A percentile compares a stretch with the other conserved stretches of the same genome.
phyloP scores from a whole-genome alignment of 1,140 invertebrate genomes.

The Dolichoris vasculosae region DNA sequence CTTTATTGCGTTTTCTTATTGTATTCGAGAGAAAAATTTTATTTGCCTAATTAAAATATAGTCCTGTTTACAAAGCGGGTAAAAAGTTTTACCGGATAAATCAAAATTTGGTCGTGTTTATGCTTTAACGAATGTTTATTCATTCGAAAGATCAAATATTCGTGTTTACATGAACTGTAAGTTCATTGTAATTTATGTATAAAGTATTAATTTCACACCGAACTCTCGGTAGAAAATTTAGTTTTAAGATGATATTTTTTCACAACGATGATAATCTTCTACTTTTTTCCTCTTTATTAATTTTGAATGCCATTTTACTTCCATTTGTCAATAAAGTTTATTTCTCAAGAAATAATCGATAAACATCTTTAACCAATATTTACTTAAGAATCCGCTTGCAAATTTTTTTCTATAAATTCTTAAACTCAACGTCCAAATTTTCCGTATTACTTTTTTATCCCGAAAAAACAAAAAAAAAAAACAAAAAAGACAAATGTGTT shows the following conservation, averaged over 20 bases:
- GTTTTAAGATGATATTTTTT: not conserved
- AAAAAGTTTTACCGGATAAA: too few species aligned
- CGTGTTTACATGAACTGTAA: not conserved
- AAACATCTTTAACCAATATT: not conserved
- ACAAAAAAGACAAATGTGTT: too few species aligned
- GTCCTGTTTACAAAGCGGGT: too few species aligned
- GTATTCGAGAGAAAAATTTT: too few species aligned
- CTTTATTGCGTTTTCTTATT: too few species aligned
- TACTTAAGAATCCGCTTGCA: not conserved
- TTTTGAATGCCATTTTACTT: not conserved
- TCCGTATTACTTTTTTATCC: too few species aligned
- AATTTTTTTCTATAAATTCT: not conserved
- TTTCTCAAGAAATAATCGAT: not conserved
- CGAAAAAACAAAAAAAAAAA: too few species aligned
- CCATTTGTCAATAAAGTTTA: too few species aligned
- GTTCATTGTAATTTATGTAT: not conserved
- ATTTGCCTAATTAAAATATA: too few species aligned
- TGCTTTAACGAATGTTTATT: not conserved
- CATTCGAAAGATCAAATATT: not conserved
- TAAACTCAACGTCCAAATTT: too few species aligned
- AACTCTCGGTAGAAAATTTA: not conserved
- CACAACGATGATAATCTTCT: not conserved
- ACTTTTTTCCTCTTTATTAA: not conserved
- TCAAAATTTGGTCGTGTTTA: not conserved
- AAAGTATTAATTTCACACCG: not conserved